Base-by-base conservation (phyloP, 2,113 vertebrate genomes). In the Plectropomus leopardus region DNA sequence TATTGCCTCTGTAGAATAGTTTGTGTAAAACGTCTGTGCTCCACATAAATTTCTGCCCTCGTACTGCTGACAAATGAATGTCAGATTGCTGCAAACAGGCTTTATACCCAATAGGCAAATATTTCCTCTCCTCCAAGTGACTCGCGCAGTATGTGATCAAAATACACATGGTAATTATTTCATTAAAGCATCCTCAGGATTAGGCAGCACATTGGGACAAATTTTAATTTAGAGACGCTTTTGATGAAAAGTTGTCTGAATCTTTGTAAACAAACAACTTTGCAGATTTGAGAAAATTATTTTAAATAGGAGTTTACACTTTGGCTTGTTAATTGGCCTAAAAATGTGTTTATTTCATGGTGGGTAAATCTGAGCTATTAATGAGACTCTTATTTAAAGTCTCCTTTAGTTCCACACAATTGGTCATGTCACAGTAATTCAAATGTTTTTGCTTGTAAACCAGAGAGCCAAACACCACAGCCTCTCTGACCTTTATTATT, bases 201-300 rank as follows among this genome's bases (percentile, higher is more conserved):
- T 83, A 79, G 32, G 34, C 45, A 45, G n/a, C 65, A 51, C 42
- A 68, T 32, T 82, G 67, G 34, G 30, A 72, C 11, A 30, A 24
- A 47, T 78, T 71, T 59, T 68, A 68, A 76, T 84, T 81, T 72
- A 24, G 19, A 81, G 58, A 58, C 1, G 4, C 55, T 76, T 83
- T 81, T 72, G 66, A 76, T 60, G 66, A 83, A 67, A 78, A 73
- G 59, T 69, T 73, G 50, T 24, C 8, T 1, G 14, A 30, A 57
- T 50, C 44, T 45, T 42, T 84, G 40, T 64, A 64, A 81, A 71
- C 73, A 87, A 71, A 82, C 71, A 79, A 59, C 54, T 61, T 55
- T 54, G 10, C 59, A 26, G 30, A 63, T 73, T 67, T 78, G 19
- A 59, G 28, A 65, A 65, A 34, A 64, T 4, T 57, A 60, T 36